Base-by-base conservation (phyloP, 1,140 invertebrate species). In the Sitobion miscanthi region DNA sequence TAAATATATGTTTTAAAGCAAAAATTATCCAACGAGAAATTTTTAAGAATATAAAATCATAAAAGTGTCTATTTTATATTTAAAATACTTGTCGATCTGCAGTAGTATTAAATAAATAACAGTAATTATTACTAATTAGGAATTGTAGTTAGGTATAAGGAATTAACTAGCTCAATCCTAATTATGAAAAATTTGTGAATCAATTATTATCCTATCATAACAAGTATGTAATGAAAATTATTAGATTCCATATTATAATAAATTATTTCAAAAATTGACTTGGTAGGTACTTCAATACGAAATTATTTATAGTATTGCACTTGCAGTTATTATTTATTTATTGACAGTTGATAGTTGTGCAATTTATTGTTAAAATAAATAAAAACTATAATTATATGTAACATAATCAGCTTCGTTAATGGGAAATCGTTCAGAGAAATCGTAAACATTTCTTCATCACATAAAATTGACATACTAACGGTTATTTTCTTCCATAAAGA, bases 401-500 rank as follows among this genome's bases (percentile, higher is more conserved):
- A 89, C 88, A 54, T 57, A 38, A 35, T 89, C 47, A 38, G 54
- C 87, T 89, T 38, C 3, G 49, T 57, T 89, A 89, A 89, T 57
- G 52, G n/a, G 23, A 23, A 54, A 54, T 86, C n/a, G 35, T 89
- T 57, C 49, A 89, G 35, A 89, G 88, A 89, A 89, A 57, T 89
- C 88, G 49, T 57, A 57, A 89, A 89, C 88, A 54, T 89, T 89
- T 54, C 49, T 57, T 57, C 49, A 89, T 89, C 87, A 89, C 87
- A 89, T 90, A 69, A 90, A 90, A 90, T 69, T 90, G 89, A 90
- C 89, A 69, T 90, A 90, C 57, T 69, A 90, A 90, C 89, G 89
- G 89, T 90, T 23, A 89, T 38, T 89, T 90, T 38, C 11, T 69
- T 69, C 38, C 25, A 90, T 90, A 90, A 62, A 90, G 25, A 90